Base-by-base conservation (phyloP, 2,113 vertebrate genomes). In the Phyllostomus hastatus region DNA sequence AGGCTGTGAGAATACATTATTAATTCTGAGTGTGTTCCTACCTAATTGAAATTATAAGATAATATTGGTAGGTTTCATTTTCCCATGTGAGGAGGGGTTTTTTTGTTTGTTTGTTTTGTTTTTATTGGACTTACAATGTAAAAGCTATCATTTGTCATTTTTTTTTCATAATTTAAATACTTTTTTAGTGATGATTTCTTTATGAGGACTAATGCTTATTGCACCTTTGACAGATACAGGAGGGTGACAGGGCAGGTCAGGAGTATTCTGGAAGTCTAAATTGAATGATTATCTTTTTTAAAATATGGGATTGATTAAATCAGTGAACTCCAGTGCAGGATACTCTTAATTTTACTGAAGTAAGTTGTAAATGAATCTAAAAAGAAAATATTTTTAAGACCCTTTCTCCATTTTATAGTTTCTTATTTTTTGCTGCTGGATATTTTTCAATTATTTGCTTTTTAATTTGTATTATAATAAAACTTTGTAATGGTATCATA, bases 121-220 rank as follows among this genome's bases (percentile, higher is more conserved):
- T 93, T 91, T n/a, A 90, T n/a, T 26, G 79, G 82, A 87, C 64
- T 90, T 93, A 69, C 82, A 69, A 48, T 95, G 83, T 76, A 22
- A 38, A 78, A 82, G 50, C 31, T 87, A 10, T 82, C 54, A 57
- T 91, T 95, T 69, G 2, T 92, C 9, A 61, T n/a, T n/a, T 14
- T 81, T n/a, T 81, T 95, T 54, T 38, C 24, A 38, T 75, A 72
- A 85, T 52, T 85, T n/a, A 59, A 82, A 75, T 80, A 80, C 22
- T 41, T 48, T 67, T 72, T 95, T 35, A 84, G 22, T 91, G 48
- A 28, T 59, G 17, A 33, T 91, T 59, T 35, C 28, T 84, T 88
- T 88, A 43, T 52, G 64, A 88, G 70, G n/a, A 43, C 48, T 67
- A 26, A 20, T 88, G 52, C 26, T 72, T 88, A 19, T 91, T 70